Evolutionary conservation across 2,797 vertebrate genomes (phyloP).

Genomic region (Chlorospingus semifuscus): DNA sequence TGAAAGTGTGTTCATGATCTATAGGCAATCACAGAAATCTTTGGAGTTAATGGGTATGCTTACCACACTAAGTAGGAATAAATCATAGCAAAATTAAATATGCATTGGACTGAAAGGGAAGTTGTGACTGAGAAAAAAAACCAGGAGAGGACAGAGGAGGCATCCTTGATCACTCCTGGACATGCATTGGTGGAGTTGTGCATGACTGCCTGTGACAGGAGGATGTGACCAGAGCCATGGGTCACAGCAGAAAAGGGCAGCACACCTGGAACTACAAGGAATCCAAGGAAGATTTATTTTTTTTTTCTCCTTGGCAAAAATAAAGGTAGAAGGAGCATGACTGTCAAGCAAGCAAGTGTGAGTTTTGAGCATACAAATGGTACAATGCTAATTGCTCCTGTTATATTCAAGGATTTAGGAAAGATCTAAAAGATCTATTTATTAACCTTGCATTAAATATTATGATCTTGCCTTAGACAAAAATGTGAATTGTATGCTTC

Average conservation of each 20-base stretch:
- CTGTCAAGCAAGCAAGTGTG: neutral
- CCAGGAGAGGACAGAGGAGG: neutral
- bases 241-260: neutral
- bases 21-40: constrained; percentile 4
- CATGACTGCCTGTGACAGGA: neutral
- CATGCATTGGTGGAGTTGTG: neutral
- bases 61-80: neutral
- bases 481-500: neutral
- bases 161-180: neutral
- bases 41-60: neutral
- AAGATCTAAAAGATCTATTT: neutral
- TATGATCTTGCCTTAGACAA: neutral
- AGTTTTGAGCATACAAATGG: neutral
- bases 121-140: neutral
- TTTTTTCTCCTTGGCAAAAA: neutral
- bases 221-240: neutral
- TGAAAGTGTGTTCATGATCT: neutral
- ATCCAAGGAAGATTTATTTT: neutral
- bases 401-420: neutral
- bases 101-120: neutral
- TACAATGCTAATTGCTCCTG: neutral
- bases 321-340: neutral
- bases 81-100: constrained; percentile 2
- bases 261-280: neutral
- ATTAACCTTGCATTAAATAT: neutral